These are phyloP conservation scores for Ochropacha duplaris DNA, from an alignment of 2,888 invertebrate species.

Conservation along the genomic window DNA sequence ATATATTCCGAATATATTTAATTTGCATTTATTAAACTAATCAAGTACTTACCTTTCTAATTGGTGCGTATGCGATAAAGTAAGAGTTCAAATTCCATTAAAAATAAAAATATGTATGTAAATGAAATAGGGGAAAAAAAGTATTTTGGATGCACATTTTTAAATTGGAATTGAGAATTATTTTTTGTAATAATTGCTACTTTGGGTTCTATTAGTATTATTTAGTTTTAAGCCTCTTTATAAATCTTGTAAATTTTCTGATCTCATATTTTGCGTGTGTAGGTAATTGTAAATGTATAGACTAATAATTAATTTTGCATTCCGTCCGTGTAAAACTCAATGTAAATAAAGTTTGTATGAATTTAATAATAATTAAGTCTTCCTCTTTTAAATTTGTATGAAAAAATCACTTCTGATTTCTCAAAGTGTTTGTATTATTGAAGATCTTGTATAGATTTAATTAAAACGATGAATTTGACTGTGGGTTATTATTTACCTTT, in stretches of 20 bases:
- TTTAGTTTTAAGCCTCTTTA: constrained; percentile 42
- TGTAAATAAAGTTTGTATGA: constrained; percentile 33
- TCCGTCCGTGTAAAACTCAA: constrained; percentile 47
- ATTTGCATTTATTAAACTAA: no score
- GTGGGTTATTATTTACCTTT: not conserved
- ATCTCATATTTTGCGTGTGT: constrained; percentile 71
- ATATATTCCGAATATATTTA: no score
- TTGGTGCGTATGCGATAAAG: no score
- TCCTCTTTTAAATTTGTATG: not conserved
- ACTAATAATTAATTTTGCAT: constrained; percentile 9
- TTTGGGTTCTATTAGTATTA: constrained; percentile 45
- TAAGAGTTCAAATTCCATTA: no score
- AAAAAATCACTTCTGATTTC: not conserved
- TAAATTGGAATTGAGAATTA: constrained; percentile 28
- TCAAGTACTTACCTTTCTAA: no score
- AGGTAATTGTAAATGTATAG: constrained; percentile 61
- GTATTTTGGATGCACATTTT: constrained; percentile 10
- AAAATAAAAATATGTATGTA: not conserved
- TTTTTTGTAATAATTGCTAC: constrained; percentile 24
- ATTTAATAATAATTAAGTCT: constrained; percentile 4
- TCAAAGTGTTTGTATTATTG: constrained; percentile 9
- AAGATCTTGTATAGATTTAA: constrained; percentile 23
- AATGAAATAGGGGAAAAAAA: no score
- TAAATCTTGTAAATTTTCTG: constrained; percentile 71
- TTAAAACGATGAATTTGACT: constrained; percentile 13